Percentiles rank a stretch among this genome's conserved stretches.
phyloP scores from a whole-genome alignment of 2,888 invertebrate species.

The Papilio demoleus region DNA sequence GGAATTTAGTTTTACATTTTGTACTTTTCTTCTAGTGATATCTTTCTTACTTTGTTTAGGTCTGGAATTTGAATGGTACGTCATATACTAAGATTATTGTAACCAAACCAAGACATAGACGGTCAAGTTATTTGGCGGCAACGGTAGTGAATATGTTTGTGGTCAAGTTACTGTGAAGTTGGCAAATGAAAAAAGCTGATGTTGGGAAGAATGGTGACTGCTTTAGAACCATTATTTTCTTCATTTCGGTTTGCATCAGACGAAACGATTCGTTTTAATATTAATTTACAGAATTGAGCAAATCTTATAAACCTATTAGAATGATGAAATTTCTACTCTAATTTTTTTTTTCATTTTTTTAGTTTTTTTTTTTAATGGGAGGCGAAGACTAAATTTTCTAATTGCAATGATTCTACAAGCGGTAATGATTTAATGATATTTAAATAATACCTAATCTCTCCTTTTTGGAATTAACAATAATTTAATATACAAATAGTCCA shows the following conservation, averaged over 20 bases:
- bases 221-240: too few relatives aligned
- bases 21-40: neutral
- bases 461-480: neutral
- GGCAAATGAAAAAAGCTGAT: neutral
- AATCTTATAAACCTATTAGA: too few relatives aligned
- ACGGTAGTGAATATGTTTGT: neutral
- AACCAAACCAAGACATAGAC: neutral
- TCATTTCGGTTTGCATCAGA: too few relatives aligned
- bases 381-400: slow-evolving; percentile 11
- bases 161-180: neutral
- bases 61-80: too few relatives aligned
- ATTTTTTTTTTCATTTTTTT: neutral
- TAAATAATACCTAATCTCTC: neutral
- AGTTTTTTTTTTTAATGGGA: neutral
- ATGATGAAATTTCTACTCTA: too few relatives aligned
- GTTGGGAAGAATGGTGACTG: neutral
- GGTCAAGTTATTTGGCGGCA: neutral
- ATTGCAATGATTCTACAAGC: slow-evolving; percentile 2
- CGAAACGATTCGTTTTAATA: too few relatives aligned
- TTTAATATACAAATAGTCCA: neutral
- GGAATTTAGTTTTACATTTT: neutral
- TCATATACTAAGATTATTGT: neutral
- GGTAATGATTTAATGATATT: neutral
- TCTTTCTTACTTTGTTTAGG: neutral
- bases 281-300: too few relatives aligned